Evolutionary conservation across 2,797 vertebrate genomes (phyloP), one percentile per base, ranked within the genome.

Genomic region (Myotis planiceps): DNA sequence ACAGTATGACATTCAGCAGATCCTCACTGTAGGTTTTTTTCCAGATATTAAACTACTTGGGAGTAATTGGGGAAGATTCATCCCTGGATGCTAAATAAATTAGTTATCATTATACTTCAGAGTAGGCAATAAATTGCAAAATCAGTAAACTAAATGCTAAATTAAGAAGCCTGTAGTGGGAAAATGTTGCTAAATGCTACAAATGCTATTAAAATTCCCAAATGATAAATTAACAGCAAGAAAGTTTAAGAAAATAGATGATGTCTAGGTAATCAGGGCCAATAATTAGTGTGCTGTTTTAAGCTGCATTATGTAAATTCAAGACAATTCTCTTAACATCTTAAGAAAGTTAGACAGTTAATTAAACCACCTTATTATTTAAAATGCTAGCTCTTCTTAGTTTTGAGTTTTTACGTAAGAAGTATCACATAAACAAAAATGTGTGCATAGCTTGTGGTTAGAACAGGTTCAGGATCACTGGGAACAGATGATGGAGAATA

Each of bases 151-250:
- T 51, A 49, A 93, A 90, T 88, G 53, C 10, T 58, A 92, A 72
- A 88, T 49, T 82, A 79, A 88, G 79, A 7, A 85, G 74, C 7
- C 25, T 23, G 9, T 63, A 51, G 60, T 49, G 45, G 63, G 47
- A 58, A 96, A 84, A 81, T 58, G 9, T 37, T 88, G 16, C n/a
- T 86, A 91, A 96, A 53, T 83, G 34, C 39, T 51, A 60, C 29
- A 76, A 76, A 74, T 81, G 37, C 58, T 94, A 42, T 80, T 83
- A n/a, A 88, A 78, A 88, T 93, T 92, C 37, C 29, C 81, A 96
- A 89, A 83, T 32, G 74, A 96, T 82, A 25, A 96, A 88, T 78
- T 87, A 90, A 86, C 15, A 88, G 23, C 32, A 89, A 90, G 69
- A 45, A 88, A 66, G 18, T 37, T 94, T 5, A 95, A 65, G 87